phyloP scores from a whole-genome alignment of 2,797 vertebrate genomes.

The Helarctos malayanus region DNA sequence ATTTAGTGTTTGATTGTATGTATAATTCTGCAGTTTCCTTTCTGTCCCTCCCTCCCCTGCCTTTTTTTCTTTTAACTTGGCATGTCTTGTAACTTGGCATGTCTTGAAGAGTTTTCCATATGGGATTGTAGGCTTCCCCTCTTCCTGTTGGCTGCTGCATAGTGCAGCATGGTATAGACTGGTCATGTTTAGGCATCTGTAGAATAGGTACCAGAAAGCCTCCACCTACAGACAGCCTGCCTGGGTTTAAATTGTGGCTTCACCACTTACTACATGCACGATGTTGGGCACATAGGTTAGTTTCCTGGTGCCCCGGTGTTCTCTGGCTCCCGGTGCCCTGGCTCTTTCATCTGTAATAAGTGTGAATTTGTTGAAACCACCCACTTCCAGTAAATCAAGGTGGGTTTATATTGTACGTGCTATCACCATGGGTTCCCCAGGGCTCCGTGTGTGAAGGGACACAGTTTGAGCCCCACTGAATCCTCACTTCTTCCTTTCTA shows the following conservation, averaged over 20 bases:
- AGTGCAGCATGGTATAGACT: no score
- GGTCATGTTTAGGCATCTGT: background rate
- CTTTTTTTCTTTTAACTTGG: background rate
- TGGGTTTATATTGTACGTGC: background rate
- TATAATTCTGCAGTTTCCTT: background rate
- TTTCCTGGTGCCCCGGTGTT: background rate
- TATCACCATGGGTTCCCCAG: background rate
- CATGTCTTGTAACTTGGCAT: background rate
- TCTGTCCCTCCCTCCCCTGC: fast-evolving
- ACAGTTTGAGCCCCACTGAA: background rate
- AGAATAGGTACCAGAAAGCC: background rate
- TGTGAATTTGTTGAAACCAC: background rate
- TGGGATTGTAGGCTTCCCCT: background rate
- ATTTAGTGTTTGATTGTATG: background rate
- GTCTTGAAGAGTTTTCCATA: background rate
- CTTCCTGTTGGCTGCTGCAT: background rate
- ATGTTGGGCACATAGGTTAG: background rate
- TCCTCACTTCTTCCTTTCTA: background rate
- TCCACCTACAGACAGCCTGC: background rate
- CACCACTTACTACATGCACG: no score
- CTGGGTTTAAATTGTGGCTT: background rate
- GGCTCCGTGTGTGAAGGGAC: background rate
- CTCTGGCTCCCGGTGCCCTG: background rate
- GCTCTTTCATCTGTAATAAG: background rate
- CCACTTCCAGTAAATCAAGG: background rate